A percentile compares a stretch with the other conserved stretches of the same genome.
These are phyloP conservation scores for Geococcyx californianus DNA, from an alignment of 2,113 vertebrate species.

Conservation along the genomic window DNA sequence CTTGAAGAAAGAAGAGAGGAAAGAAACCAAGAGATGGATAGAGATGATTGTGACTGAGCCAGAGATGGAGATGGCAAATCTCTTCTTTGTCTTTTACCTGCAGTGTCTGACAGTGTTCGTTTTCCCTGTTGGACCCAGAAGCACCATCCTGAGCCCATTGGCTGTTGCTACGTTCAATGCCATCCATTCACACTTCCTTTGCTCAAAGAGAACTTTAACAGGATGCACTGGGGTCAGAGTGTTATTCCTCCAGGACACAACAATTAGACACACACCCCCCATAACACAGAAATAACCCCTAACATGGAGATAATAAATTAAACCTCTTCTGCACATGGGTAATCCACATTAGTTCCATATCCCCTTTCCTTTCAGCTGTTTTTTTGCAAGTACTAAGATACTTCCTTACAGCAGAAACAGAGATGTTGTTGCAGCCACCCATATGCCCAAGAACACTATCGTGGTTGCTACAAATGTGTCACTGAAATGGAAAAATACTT, in stretches of 20 bases:
- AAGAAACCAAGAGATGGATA: not conserved
- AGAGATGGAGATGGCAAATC: not conserved
- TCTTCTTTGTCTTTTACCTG: not conserved
- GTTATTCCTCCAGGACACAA: not conserved
- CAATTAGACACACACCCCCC: not conserved
- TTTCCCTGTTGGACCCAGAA: not conserved
- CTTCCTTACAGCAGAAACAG: not conserved
- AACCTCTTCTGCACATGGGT: not conserved
- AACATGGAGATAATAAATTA: not conserved
- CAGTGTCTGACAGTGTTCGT: not conserved
- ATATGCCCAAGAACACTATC: not conserved
- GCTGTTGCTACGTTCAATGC: too few species aligned
- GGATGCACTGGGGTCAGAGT: rapidly evolving
- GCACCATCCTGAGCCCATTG: not conserved
- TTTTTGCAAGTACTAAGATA: not conserved
- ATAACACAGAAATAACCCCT: not conserved
- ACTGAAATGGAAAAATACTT: not conserved
- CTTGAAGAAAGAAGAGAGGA: not conserved
- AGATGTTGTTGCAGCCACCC: not conserved
- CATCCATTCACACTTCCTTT: not conserved
- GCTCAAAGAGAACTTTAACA: not conserved
- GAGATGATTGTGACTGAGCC: not conserved
- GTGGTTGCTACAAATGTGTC: not conserved
- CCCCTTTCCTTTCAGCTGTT: constrained; percentile 5
- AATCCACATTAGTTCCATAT: not conserved